Evolutionary conservation across 2,113 vertebrate genomes (phyloP).

Genomic region (Brachypodius melanocephalos): DNA sequence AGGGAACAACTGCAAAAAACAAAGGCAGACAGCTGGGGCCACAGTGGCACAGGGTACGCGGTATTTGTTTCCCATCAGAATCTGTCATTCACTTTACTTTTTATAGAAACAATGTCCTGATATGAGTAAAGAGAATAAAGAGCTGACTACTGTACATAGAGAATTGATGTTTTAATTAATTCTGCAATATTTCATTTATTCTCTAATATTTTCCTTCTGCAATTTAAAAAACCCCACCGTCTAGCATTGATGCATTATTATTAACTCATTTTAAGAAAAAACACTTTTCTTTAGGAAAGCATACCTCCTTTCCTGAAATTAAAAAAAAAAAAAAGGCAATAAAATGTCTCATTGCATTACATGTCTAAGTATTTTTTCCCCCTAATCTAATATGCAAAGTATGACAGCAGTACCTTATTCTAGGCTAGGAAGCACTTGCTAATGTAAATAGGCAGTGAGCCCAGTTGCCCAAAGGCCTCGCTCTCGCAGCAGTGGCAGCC

Average conservation of each 20-base stretch:
- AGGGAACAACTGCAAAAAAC: not conserved
- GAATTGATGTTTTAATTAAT: not conserved
- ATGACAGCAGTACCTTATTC: not conserved
- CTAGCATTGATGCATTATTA: not conserved
- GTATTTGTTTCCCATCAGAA: not conserved
- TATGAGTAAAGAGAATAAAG: not conserved
- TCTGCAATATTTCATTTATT: not conserved
- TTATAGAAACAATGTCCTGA: not conserved
- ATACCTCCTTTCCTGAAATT: not conserved
- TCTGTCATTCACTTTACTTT: not conserved
- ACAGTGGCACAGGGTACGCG: not conserved
- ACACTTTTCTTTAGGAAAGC: not conserved
- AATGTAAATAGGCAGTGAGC: not conserved
- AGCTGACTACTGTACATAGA: not conserved
- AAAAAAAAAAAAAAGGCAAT: not conserved
- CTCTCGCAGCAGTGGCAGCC: fast-evolving
- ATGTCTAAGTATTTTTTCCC: not conserved
- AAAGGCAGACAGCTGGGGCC: not conserved
- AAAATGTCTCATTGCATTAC: not conserved
- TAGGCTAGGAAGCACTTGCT: not conserved
- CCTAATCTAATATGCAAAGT: not conserved
- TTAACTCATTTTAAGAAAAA: not conserved
- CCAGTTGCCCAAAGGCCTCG: not conserved
- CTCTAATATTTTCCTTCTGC: not conserved
- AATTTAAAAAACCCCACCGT: not conserved